phyloP scores from a whole-genome alignment of 2,797 vertebrate species.

The Chelonia mydas region DNA sequence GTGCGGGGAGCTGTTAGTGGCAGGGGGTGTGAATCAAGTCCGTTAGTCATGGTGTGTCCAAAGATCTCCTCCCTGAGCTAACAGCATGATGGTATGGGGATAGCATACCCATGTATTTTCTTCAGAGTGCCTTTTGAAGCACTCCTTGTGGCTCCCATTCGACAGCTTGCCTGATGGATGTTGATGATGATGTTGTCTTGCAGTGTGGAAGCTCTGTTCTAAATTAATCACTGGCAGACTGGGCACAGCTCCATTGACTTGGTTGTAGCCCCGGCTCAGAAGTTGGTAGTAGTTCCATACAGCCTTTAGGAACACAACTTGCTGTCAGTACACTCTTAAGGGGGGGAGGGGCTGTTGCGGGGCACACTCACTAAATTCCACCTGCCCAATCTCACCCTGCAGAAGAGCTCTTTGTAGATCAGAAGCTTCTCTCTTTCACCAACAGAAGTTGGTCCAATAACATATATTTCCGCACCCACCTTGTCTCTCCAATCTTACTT shows the following conservation, averaged over 20 bases:
- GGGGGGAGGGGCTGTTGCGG: background rate
- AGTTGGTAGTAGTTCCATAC: background rate
- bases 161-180: background rate
- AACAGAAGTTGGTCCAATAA: background rate
- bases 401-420: background rate
- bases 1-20: rapidly evolving
- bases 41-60: rapidly evolving
- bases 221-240: rapidly evolving
- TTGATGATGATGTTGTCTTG: background rate
- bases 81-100: rapidly evolving
- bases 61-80: background rate
- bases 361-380: background rate
- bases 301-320: rapidly evolving
- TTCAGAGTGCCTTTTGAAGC: background rate
- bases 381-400: background rate
- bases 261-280: background rate
- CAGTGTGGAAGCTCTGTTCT: background rate
- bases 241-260: rapidly evolving
- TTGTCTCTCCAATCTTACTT: background rate
- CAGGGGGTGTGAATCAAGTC: background rate
- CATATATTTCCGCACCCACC: background rate
- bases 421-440: background rate
- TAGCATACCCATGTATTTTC: rapidly evolving
- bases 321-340: background rate
- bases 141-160: background rate